phyloP scores from a whole-genome alignment of 2,888 invertebrate species.

The Harpalus rufipes region DNA sequence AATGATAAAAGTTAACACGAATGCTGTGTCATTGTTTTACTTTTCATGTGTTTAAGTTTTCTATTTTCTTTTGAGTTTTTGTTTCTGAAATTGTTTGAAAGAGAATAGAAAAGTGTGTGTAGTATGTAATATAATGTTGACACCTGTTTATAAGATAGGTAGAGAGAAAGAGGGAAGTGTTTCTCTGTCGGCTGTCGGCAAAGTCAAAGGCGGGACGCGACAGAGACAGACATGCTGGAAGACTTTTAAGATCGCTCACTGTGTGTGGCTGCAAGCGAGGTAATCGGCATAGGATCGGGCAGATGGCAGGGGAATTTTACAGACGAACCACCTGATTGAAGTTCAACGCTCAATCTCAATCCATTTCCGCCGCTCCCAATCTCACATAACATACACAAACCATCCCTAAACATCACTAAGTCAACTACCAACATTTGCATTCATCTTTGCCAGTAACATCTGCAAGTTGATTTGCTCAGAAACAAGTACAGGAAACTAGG shows the following conservation, averaged over 20 bases:
- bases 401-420: background rate
- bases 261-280: slow-evolving; percentile 65
- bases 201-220: slow-evolving; percentile 68
- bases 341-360: slow-evolving; percentile 20
- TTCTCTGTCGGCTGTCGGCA: slow-evolving; percentile 59
- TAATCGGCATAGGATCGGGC: slow-evolving; percentile 26
- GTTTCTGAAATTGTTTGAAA: background rate
- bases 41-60: slow-evolving; percentile 26
- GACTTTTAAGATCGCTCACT: slow-evolving; percentile 65
- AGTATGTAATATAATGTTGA: background rate
- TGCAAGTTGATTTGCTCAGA: background rate
- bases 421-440: background rate
- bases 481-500: background rate
- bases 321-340: slow-evolving; percentile 69
- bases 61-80: slow-evolving; percentile 15
- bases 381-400: background rate
- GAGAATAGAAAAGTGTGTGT: background rate
- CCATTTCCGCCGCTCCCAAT: background rate
- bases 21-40: slow-evolving; percentile 31
- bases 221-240: slow-evolving; percentile 67
- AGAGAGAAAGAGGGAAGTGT: slow-evolving; percentile 21
- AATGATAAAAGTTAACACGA: slow-evolving; percentile 11
- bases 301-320: slow-evolving; percentile 62
- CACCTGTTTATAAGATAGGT: background rate
- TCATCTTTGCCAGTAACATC: background rate